Conservation (phyloP, 2,888 invertebrate species). For the Zhuqinia jingwanae region DNA sequence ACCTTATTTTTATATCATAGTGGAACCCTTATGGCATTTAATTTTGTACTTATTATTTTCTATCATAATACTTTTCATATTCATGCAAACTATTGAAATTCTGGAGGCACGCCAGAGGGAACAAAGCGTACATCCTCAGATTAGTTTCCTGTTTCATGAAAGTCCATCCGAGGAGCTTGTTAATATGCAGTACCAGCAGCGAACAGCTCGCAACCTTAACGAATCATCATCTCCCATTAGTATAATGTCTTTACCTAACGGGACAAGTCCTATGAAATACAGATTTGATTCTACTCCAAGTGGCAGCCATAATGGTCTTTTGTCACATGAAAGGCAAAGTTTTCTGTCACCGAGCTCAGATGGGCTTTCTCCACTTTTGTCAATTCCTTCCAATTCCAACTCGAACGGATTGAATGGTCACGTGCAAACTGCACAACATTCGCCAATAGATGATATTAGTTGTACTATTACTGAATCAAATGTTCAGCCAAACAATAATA, state of each 20-base stretch:
- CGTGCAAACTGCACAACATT: not conserved
- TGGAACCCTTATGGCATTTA: not conserved
- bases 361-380: slow-evolving; percentile 58
- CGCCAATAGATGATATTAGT: slow-evolving; percentile 6
- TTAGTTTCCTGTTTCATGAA: slow-evolving; percentile 57
- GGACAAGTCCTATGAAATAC: slow-evolving; percentile 42
- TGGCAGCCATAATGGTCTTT: slow-evolving; percentile 32
- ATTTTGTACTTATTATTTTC: slow-evolving; percentile 43
- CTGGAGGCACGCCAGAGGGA: not conserved
- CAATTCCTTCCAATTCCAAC: too few species aligned
- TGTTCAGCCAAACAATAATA: not conserved
- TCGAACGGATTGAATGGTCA: slow-evolving; percentile 56
- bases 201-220: slow-evolving; percentile 40
- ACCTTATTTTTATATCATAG: not conserved
- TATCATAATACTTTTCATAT: slow-evolving; percentile 9
- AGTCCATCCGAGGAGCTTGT: slow-evolving; percentile 50
- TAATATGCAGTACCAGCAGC: slow-evolving; percentile 5
- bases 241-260: slow-evolving; percentile 46
- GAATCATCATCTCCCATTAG: slow-evolving; percentile 52
- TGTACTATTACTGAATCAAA: slow-evolving; percentile 1
- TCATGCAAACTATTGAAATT: not conserved
- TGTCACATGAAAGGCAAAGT: slow-evolving; percentile 39
- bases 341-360: slow-evolving; percentile 61
- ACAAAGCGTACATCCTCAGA: slow-evolving; percentile 23
- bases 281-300: slow-evolving; percentile 16